phyloP scores from a whole-genome alignment of 2,888 invertebrate genomes.

The Unio pictorum region DNA sequence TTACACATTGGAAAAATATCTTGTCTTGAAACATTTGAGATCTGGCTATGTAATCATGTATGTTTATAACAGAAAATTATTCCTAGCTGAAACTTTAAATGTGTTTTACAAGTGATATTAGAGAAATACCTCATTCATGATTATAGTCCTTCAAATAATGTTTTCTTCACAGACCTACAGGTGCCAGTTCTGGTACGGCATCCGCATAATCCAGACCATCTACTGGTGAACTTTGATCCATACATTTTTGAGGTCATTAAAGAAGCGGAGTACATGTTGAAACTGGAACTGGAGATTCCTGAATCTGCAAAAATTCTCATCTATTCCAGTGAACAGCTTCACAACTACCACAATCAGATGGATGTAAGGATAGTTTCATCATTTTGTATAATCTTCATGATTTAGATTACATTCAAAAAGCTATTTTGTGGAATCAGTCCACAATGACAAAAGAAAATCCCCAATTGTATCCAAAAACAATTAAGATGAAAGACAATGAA shows the following conservation, averaged over 20 bases:
- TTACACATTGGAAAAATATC: no score
- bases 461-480: no score
- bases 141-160: background rate
- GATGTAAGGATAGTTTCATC: conserved; percentile 73
- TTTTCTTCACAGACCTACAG: conserved; percentile 74
- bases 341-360: conserved; percentile 77
- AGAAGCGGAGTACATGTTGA: conserved; percentile 87
- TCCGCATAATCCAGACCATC: conserved; percentile 79
- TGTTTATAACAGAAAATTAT: no score
- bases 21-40: no score
- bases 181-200: conserved; percentile 82
- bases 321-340: conserved; percentile 81
- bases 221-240: conserved; percentile 79
- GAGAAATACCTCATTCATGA: background rate
- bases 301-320: conserved; percentile 83
- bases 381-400: background rate
- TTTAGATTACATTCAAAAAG: background rate
- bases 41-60: no score
- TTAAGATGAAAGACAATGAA: no score
- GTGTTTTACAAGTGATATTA: background rate
- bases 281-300: conserved; percentile 83
- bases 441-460: no score
- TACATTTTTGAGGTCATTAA: conserved; percentile 85
- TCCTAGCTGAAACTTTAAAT: no score
- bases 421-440: background rate